A percentile compares a stretch with the other conserved stretches of the same genome.
These are phyloP conservation scores for Ispidina lecontei DNA, from an alignment of 2,797 vertebrate species.

Conservation along the genomic window DNA sequence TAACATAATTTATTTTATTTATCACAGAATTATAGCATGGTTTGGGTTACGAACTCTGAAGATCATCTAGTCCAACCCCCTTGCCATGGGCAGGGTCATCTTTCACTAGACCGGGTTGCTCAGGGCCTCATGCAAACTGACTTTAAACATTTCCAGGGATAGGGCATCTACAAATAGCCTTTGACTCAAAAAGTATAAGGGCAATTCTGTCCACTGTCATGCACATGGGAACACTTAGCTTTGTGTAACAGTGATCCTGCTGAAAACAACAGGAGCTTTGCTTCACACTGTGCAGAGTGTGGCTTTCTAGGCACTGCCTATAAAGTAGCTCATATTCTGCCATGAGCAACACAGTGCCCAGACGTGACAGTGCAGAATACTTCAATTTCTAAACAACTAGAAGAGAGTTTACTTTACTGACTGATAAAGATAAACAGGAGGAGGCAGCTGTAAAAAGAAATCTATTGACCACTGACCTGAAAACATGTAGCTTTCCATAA, in stretches of 20 bases:
- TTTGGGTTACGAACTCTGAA: background rate
- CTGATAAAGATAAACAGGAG: conserved; percentile 78
- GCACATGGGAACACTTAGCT: rapidly evolving
- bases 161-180: background rate
- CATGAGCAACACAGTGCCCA: background rate
- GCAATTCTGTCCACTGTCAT: background rate
- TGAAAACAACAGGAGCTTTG: background rate
- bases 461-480: conserved; percentile 55
- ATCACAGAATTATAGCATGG: background rate
- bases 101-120: background rate
- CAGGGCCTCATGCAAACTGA: rapidly evolving
- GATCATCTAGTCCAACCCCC: too few relatives aligned
- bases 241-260: background rate
- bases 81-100: background rate
- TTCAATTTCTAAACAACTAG: conserved; percentile 64
- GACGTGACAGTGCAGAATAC: conserved; percentile 31
- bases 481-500: conserved; percentile 49
- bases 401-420: conserved; percentile 70
- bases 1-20: background rate
- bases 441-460: conserved; percentile 78
- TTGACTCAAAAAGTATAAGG: background rate
- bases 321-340: background rate
- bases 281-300: background rate
- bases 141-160: background rate
- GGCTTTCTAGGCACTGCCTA: background rate